phyloP scores from a whole-genome alignment of 2,113 vertebrate genomes.

The Apteryx owenii region DNA sequence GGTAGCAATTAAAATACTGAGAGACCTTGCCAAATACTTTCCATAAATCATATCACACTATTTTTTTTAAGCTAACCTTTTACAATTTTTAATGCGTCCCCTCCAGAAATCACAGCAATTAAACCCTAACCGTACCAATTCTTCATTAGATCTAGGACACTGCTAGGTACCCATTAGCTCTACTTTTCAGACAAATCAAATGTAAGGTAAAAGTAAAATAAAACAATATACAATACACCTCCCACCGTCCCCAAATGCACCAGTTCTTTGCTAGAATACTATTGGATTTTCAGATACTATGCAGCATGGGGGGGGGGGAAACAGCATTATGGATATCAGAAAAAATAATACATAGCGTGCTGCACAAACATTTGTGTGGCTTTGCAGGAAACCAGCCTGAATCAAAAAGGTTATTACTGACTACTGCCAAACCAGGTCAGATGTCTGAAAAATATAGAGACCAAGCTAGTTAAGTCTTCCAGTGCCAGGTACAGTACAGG shows the following conservation, averaged over 20 bases:
- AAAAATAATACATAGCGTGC: accelerated
- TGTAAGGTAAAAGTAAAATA: not conserved
- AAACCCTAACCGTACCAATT: not conserved
- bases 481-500: not conserved
- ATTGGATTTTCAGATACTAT: not conserved
- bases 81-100: not conserved
- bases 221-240: not conserved
- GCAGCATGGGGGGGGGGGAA: not conserved
- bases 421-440: not conserved
- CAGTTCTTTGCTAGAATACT: accelerated
- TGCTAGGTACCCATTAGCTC: not conserved
- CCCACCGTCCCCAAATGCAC: not conserved
- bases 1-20: not conserved
- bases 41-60: not conserved
- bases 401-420: not conserved
- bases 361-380: not conserved
- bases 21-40: not conserved
- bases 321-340: accelerated
- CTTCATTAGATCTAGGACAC: not conserved
- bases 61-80: not conserved
- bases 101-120: not conserved
- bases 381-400: not conserved
- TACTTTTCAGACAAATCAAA: no score
- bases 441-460: not conserved
- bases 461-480: not conserved